These are phyloP conservation scores for Coregonus ussuriensis DNA, from an alignment of 2,797 vertebrate species.

Conservation along the genomic window DNA sequence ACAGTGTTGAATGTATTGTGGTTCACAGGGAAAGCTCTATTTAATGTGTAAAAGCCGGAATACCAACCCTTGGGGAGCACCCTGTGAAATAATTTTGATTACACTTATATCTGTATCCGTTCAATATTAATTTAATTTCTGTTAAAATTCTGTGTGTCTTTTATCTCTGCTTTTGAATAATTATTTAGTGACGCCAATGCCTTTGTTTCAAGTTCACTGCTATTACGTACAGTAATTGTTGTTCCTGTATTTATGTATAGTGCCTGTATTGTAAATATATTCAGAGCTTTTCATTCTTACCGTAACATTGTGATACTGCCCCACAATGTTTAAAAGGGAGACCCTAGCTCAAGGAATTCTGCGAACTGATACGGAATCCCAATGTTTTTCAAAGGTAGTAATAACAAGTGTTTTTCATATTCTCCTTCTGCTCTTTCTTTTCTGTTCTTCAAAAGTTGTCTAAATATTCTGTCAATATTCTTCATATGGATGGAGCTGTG, in stretches of 20 bases:
- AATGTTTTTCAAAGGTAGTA: constrained; percentile 85
- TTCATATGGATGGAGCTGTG: constrained; percentile 99
- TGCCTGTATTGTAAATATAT: constrained; percentile 99
- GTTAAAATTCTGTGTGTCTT: constrained; percentile 56
- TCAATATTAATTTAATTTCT: constrained; percentile 72
- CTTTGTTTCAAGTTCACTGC: constrained; percentile 95
- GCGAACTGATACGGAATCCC: constrained; percentile 84
- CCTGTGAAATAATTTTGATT: constrained; percentile 68
- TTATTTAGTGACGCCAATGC: constrained; percentile 91
- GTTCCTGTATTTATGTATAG: constrained; percentile 99
- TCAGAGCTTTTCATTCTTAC: constrained; percentile 94
- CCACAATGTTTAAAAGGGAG: constrained; percentile 91
- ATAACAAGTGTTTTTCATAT: constrained; percentile 64
- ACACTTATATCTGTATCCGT: constrained; percentile 57
- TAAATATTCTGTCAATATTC: constrained; percentile 96
- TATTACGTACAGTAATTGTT: constrained; percentile 95
- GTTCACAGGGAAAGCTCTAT: constrained; percentile 51
- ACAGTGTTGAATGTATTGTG: constrained; percentile 40
- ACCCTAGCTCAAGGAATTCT: constrained; percentile 87
- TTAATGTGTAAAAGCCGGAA: constrained; percentile 54
- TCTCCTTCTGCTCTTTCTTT: constrained; percentile 43
- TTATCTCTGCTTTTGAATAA: constrained; percentile 78
- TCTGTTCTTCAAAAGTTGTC: constrained; percentile 85
- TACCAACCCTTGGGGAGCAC: constrained; percentile 59
- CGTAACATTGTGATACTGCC: constrained; percentile 91